Percentiles rank a stretch among this genome's conserved stretches.
Conservation (phyloP, 2,797 vertebrate genomes). For the Lophotriccus pileatus region DNA sequence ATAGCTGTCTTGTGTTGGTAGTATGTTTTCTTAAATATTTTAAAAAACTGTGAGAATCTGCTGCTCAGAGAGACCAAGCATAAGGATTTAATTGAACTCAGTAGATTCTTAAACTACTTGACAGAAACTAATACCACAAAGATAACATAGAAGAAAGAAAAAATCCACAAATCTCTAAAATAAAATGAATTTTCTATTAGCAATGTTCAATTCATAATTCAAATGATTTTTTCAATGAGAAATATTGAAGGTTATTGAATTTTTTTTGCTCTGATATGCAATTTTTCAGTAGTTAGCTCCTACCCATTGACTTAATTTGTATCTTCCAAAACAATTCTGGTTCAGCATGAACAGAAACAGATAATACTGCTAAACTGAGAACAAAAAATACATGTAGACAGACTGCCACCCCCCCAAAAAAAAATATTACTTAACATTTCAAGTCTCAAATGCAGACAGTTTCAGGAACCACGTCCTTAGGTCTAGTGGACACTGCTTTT, state of each 20-base stretch:
- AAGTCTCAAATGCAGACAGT: not conserved
- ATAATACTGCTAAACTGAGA: not conserved
- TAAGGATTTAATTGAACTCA: not conserved
- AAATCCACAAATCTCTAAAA: not conserved
- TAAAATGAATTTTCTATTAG: not conserved
- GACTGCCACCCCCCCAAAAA: not conserved
- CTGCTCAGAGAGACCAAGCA: not conserved
- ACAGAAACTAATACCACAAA: not conserved
- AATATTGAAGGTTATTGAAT: not conserved
- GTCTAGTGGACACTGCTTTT: not conserved
- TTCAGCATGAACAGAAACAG: not conserved
- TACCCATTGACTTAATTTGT: not conserved
- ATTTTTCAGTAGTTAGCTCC: not conserved
- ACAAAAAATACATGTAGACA: not conserved
- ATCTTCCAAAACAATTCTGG: not conserved
- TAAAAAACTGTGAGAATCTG: not conserved
- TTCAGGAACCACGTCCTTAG: not conserved
- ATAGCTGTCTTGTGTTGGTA: not conserved
- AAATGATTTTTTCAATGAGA: not conserved
- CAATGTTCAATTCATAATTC: not conserved
- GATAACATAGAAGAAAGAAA: not conserved
- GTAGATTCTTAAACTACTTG: not conserved
- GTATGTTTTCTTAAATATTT: not conserved
- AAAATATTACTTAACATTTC: not conserved
- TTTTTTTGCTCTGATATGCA: not conserved